Conservation (phyloP, 2,888 invertebrate species). For the Omphaloscelis lunosa region DNA sequence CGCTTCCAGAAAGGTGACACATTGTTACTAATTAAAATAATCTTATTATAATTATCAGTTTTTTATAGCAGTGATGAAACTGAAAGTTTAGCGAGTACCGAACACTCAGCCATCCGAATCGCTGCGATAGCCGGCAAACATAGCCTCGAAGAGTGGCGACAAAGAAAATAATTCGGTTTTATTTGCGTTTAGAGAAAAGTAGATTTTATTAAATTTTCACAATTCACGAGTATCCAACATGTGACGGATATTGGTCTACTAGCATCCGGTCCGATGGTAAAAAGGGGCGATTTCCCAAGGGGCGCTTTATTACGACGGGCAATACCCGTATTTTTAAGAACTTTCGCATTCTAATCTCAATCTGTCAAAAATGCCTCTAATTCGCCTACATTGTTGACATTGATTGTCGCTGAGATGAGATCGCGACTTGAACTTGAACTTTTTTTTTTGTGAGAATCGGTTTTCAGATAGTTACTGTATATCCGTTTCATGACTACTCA, state of each 20-base stretch:
- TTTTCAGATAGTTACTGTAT: not conserved
- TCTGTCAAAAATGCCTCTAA: too few species aligned
- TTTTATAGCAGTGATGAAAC: not conserved
- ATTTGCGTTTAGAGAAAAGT: not conserved
- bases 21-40: not conserved
- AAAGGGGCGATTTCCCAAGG: too few species aligned
- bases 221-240: not conserved
- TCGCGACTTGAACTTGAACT: not conserved
- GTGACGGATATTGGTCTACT: slow-evolving; percentile 1
- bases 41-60: not conserved
- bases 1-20: slow-evolving; percentile 92
- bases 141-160: not conserved
- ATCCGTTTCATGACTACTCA: not conserved
- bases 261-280: not conserved
- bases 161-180: not conserved
- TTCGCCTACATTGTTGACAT: not conserved
- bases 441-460: not conserved
- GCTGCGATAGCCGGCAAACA: not conserved
- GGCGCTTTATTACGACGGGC: too few species aligned
- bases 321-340: not conserved
- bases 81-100: not conserved
- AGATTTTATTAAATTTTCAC: too few species aligned
- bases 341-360: not conserved
- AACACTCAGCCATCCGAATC: not conserved
- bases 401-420: not conserved